These are phyloP conservation scores for Heteromyza rotundicornis DNA, from an alignment of 2,888 invertebrate species.

Conservation along the genomic window DNA sequence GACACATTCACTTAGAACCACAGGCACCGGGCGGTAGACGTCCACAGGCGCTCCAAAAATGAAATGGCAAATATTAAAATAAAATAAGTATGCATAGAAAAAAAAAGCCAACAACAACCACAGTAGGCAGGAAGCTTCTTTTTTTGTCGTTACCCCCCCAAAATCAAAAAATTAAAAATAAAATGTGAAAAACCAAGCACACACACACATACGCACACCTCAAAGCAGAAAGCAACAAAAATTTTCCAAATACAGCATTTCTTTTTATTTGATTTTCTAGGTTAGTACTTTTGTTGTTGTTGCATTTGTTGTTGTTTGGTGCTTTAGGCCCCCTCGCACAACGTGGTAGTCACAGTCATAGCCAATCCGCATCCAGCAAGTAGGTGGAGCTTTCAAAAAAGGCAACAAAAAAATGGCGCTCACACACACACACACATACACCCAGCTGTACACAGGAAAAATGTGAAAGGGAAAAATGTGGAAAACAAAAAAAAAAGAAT, in stretches of 20 bases:
- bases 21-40: background rate
- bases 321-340: slow-evolving; percentile 3
- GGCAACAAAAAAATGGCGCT: slow-evolving; percentile 45
- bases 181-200: slow-evolving; percentile 52
- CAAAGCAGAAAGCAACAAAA: background rate
- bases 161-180: slow-evolving; percentile 45
- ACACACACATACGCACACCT: slow-evolving; percentile 30
- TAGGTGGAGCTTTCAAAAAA: slow-evolving; percentile 59
- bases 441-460: slow-evolving; percentile 41
- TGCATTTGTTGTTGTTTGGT: slow-evolving; percentile 19
- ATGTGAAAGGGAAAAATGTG: slow-evolving; percentile 37
- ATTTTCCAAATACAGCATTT: slow-evolving; percentile 24
- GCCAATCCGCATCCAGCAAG: slow-evolving; percentile 56
- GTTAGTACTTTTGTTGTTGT: slow-evolving; percentile 49
- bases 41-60: slow-evolving; percentile 42
- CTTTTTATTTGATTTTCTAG: slow-evolving; percentile 44
- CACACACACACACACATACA: no score
- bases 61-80: slow-evolving; percentile 28
- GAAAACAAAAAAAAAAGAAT: slow-evolving; percentile 24
- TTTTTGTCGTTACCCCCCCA: no score
- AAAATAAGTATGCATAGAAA: background rate
- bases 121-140: no score
- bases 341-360: slow-evolving; percentile 38
- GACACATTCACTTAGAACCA: background rate
- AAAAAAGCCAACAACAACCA: slow-evolving; percentile 3